Percentiles rank a stretch among this genome's conserved stretches.
These are phyloP conservation scores for Hermaeophaga mercurialis DNA, from an alignment of 2,888 invertebrate species.

Conservation along the genomic window DNA sequence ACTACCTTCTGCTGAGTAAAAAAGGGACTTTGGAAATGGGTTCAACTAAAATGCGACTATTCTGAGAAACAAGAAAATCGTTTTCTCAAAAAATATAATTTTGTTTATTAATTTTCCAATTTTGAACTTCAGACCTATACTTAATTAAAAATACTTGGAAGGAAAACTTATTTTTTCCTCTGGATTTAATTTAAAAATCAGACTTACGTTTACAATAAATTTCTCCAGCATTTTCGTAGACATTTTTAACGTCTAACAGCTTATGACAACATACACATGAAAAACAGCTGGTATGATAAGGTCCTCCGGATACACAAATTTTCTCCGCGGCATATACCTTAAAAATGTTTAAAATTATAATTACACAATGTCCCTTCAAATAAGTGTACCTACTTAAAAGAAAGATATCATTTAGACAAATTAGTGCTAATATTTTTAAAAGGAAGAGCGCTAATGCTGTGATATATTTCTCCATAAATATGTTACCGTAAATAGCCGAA, in stretches of 20 bases:
- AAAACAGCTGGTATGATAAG: slow-evolving; percentile 61
- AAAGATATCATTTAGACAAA: no score
- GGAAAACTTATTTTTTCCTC: neutral
- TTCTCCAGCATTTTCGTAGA: slow-evolving; percentile 59
- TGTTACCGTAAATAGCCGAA: no score
- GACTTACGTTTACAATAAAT: slow-evolving; percentile 61
- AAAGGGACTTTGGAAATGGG: no score
- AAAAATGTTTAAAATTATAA: no score
- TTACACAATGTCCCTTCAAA: no score
- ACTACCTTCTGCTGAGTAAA: no score
- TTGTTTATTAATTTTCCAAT: neutral
- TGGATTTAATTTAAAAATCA: neutral
- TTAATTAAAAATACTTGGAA: slow-evolving; percentile 38
- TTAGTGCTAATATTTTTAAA: no score
- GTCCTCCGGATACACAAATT: slow-evolving; percentile 55
- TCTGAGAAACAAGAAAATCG: no score
- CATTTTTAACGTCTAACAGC: slow-evolving; percentile 58
- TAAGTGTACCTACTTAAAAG: no score
- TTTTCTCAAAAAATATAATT: neutral
- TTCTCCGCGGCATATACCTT: slow-evolving; percentile 55
- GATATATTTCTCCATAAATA: no score
- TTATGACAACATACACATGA: slow-evolving; percentile 61
- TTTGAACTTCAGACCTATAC: neutral
- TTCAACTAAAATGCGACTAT: no score
- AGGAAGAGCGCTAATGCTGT: no score